These are phyloP conservation scores for Drosophila pandora DNA, from an alignment of 1,140 invertebrate species.

Conservation along the genomic window DNA sequence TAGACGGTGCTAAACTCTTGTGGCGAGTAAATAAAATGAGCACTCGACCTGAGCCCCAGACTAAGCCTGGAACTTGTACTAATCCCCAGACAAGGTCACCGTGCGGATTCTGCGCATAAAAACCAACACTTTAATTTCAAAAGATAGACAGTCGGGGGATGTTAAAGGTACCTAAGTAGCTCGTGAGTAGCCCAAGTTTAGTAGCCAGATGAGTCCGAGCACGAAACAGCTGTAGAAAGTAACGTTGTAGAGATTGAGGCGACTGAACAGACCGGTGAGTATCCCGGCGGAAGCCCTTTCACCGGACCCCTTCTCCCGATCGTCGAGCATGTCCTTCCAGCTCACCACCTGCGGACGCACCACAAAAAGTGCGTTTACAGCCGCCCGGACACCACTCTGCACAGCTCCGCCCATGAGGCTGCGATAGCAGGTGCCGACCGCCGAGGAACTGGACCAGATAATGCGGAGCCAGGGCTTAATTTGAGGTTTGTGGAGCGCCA, in stretches of 20 bases:
- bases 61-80: slow-evolving; percentile 5
- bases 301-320: slow-evolving; percentile 26
- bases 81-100: slow-evolving; percentile 6
- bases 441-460: slow-evolving; percentile 75
- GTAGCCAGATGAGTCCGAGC: slow-evolving; percentile 53
- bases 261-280: slow-evolving; percentile 44
- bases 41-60: slow-evolving; percentile 7
- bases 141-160: not conserved
- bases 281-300: not conserved
- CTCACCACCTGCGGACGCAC: slow-evolving; percentile 70
- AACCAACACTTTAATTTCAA: slow-evolving; percentile 38
- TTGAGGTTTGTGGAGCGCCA: slow-evolving; percentile 29
- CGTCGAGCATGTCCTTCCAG: slow-evolving; percentile 66
- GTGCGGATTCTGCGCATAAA: not conserved
- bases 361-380: slow-evolving; percentile 66
- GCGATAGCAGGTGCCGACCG: slow-evolving; percentile 63
- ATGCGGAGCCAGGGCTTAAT: slow-evolving; percentile 66
- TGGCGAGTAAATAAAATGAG: slow-evolving; percentile 31
- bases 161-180: not conserved
- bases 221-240: slow-evolving; percentile 61
- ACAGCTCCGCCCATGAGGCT: slow-evolving; percentile 73
- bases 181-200: slow-evolving; percentile 39
- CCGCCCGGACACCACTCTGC: slow-evolving; percentile 75
- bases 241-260: slow-evolving; percentile 70
- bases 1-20: slow-evolving; percentile 22